Base-by-base conservation (phyloP, 2,888 invertebrate species). In the Campopleginae sp. region DNA sequence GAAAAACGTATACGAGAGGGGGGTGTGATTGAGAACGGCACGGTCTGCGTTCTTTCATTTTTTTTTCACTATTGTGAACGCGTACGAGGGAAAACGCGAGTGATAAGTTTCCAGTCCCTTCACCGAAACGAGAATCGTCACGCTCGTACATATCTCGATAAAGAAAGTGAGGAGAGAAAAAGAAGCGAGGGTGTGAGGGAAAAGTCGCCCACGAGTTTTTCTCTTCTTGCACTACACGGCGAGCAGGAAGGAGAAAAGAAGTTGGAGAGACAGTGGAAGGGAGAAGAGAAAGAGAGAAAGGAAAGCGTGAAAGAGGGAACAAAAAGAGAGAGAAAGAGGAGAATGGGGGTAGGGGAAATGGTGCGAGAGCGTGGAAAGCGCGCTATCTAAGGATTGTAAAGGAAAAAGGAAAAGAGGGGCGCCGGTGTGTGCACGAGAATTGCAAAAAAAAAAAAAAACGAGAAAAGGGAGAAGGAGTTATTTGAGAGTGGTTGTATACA, bases 401-500 rank as follows among this genome's bases (percentile, higher is more conserved):
- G 82, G 84, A 86, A 72, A 48, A n/a, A 14, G 48, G 27, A 19
- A 66, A 14, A 51, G 46, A 75, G 65, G 27, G 58, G 17, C n/a
- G 46, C 58, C 27, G 58, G 58, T 19, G 65, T 65, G 65, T 38
- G 65, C 38, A 65, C 38, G 38, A 38, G 65, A 65, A 38, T 65
- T 27, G 23, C 58, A 58, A 58, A 58, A 58, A 72, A 38, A 38
- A 38, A 38, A 38, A 10, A 38, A 7, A 38, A 42, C 72, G 54
- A 68, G 77, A 38, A 65, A 46, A 86, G 86, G 86, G 88, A 88
- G 87, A 81, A 87, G 84, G 84, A 87, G 88, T 86, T 89, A 88
- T 88, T 88, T 86, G 86, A 86, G 83, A 85, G 82, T 77, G 85
- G 85, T 86, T 77, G 83, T 87, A 81, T 88, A 86, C 88, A 88